Percentiles rank a stretch among this genome's conserved stretches.
Conservation (phyloP, 2,797 vertebrate species). For the Chelidonichthys spinosus region DNA sequence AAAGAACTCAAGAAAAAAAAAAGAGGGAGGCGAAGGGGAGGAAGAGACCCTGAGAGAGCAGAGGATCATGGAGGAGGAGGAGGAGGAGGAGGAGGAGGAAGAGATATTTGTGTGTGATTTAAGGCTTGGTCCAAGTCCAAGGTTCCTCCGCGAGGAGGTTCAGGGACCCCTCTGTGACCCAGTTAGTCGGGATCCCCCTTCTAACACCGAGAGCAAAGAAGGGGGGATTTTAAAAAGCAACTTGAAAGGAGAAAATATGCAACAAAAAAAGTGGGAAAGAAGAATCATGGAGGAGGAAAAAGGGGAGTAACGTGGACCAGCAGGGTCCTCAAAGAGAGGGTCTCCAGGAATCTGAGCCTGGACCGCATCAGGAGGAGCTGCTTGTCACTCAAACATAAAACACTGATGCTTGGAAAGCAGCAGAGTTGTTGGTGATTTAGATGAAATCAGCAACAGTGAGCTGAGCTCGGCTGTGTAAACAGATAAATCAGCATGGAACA, state of each 20-base stretch:
- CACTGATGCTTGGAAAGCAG: constrained; percentile 29
- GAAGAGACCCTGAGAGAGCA: constrained; percentile 34
- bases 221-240: constrained; percentile 33
- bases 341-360: constrained; percentile 33
- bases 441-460: constrained; percentile 34
- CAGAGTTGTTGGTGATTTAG: constrained; percentile 36
- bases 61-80: constrained; percentile 27
- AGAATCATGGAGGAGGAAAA: neutral
- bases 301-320: neutral
- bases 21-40: neutral
- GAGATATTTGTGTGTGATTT: constrained; percentile 55
- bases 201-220: constrained; percentile 30
- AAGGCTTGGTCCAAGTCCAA: constrained; percentile 54
- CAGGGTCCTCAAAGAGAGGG: constrained; percentile 24
- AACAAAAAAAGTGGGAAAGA: neutral
- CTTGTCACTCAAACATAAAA: constrained; percentile 50
- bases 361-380: constrained; percentile 47
- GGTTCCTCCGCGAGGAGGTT: constrained; percentile 35
- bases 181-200: constrained; percentile 49
- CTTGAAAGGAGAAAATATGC: constrained; percentile 40
- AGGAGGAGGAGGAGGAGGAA: constrained; percentile 2
- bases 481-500: constrained; percentile 28
- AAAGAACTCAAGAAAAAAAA: constrained; percentile 14
- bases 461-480: constrained; percentile 21
- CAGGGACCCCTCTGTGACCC: constrained; percentile 60